Evolutionary conservation across 2,888 invertebrate species (phyloP).

Genomic region (Yponomeuta plumbellus): DNA sequence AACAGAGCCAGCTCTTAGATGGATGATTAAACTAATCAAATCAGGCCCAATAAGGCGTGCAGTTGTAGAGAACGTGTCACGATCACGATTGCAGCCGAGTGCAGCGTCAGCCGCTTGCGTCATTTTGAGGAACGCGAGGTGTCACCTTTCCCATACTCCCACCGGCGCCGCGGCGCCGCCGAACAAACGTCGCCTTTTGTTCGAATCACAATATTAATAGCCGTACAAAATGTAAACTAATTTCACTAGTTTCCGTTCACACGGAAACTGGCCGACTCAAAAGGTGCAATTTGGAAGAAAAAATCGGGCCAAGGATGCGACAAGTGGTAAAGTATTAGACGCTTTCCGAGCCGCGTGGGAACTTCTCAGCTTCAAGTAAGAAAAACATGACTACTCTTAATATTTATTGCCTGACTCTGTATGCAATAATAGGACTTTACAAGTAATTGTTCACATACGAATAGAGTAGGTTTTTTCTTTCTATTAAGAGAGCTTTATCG

Average conservation of each 20-base stretch:
- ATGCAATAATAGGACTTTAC: slow-evolving; percentile 2
- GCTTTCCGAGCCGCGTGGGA: slow-evolving; percentile 60
- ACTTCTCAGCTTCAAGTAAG: slow-evolving; percentile 36
- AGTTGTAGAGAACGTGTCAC: neutral
- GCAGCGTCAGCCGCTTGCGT: slow-evolving; percentile 33
- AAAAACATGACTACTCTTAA: slow-evolving; percentile 17
- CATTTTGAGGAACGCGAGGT: slow-evolving; percentile 46
- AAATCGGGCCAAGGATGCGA: slow-evolving; percentile 69
- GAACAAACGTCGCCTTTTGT: slow-evolving; percentile 28
- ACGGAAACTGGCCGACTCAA: slow-evolving; percentile 63
- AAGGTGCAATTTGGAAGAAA: slow-evolving; percentile 68
- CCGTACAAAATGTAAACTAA: slow-evolving; percentile 42
- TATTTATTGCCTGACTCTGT: slow-evolving; percentile 15
- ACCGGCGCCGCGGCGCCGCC: slow-evolving; percentile 7
- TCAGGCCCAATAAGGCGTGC: neutral
- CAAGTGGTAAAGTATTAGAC: slow-evolving; percentile 45
- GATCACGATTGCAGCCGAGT: slow-evolving; percentile 4
- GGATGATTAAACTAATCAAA: neutral
- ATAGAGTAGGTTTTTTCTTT: neutral
- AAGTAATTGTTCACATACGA: neutral
- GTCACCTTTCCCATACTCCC: slow-evolving; percentile 35
- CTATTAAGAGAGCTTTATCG: neutral
- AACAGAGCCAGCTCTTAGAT: neutral
- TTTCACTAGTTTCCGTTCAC: slow-evolving; percentile 54
- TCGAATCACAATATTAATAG: slow-evolving; percentile 37